Conservation (phyloP, 1,140 invertebrate species). For the Drosophila pectinifera region DNA sequence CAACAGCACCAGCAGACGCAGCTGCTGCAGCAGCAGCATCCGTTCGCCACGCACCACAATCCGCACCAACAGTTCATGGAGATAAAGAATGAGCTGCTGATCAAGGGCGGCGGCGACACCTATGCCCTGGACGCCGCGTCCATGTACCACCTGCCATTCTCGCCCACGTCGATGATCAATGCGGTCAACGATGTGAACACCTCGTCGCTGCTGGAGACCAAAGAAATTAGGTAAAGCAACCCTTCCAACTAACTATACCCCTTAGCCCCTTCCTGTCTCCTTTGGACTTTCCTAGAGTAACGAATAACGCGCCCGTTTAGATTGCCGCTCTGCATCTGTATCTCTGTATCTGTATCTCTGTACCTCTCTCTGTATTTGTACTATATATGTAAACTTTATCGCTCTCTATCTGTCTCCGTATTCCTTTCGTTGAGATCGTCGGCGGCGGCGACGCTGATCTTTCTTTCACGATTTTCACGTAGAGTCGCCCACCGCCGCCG, state of each 20-base stretch:
- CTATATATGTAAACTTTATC: conserved; percentile 17
- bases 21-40: conserved; percentile 66
- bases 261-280: conserved; percentile 16
- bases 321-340: conserved; percentile 41
- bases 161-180: conserved; percentile 83
- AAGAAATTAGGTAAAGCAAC: conserved; percentile 84
- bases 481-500: conserved; percentile 60
- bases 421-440: conserved; percentile 31
- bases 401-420: conserved; percentile 40
- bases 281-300: conserved; percentile 36
- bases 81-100: conserved; percentile 80
- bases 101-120: conserved; percentile 75
- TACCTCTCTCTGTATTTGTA: conserved; percentile 23
- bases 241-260: conserved; percentile 23
- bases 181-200: conserved; percentile 82
- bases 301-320: conserved; percentile 48
- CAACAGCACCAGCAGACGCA: conserved; percentile 64
- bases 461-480: conserved; percentile 47
- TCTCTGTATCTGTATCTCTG: conserved; percentile 27
- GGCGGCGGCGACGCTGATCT: conserved; percentile 40
- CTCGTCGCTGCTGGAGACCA: conserved; percentile 83
- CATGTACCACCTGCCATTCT: conserved; percentile 84
- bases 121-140: conserved; percentile 77
- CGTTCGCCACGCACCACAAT: conserved; percentile 60
- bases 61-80: conserved; percentile 83